Evolutionary conservation across 2,797 vertebrate genomes (phyloP).

Genomic region (Masticophis lateralis): DNA sequence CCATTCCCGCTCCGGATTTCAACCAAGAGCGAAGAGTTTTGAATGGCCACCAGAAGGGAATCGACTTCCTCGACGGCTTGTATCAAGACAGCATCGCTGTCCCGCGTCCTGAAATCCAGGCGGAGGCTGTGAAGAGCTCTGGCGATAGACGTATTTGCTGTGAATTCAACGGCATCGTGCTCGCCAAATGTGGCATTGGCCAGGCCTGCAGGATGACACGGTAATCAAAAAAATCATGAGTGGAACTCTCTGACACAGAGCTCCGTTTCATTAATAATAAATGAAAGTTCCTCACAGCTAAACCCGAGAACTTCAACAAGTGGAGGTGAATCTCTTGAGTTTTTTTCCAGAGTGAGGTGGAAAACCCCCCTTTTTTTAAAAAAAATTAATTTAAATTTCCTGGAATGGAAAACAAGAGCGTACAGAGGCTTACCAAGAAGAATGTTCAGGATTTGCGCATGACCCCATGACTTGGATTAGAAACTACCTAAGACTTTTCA

Average conservation of each 20-base stretch:
- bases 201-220: constrained; percentile 74
- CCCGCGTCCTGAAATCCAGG: constrained; percentile 83
- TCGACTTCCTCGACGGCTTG: constrained; percentile 67
- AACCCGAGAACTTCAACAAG: background rate
- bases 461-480: background rate
- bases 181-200: constrained; percentile 82
- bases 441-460: background rate
- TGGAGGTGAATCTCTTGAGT: background rate
- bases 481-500: too few species aligned
- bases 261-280: too few species aligned
- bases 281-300: background rate
- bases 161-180: constrained; percentile 72
- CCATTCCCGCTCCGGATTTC: constrained; percentile 75
- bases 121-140: constrained; percentile 74
- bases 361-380: accelerated
- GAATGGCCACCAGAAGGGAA: constrained; percentile 79
- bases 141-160: constrained; percentile 70
- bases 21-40: constrained; percentile 79
- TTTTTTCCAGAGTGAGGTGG: background rate
- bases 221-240: constrained; percentile 6
- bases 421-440: background rate
- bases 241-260: background rate
- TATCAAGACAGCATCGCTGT: constrained; percentile 79
- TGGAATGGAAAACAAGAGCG: background rate
- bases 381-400: background rate